phyloP scores from a whole-genome alignment of 2,888 invertebrate species.

The Caenorhabditis sp. region DNA sequence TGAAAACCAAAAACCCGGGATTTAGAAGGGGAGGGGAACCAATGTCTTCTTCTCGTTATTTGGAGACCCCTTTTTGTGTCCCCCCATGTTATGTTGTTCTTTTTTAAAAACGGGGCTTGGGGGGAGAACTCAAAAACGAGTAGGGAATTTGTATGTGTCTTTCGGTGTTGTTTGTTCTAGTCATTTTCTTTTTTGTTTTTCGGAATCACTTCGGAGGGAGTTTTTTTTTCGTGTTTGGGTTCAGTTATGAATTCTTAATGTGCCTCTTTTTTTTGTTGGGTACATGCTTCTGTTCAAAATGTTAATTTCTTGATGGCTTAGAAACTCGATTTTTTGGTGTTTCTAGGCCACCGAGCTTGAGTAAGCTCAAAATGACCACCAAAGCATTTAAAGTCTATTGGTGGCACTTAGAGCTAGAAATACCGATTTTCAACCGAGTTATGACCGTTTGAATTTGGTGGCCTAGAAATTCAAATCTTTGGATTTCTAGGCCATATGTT shows the following conservation, averaged over 20 bases:
- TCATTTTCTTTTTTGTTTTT: not conserved
- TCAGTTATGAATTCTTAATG: not conserved
- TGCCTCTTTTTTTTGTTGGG: not conserved
- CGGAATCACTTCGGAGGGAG: not conserved
- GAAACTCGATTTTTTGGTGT: not conserved
- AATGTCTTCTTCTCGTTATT: constrained; percentile 22
- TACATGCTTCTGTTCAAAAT: too few species aligned
- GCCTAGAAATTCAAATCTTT: not conserved
- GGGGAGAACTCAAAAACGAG: not conserved
- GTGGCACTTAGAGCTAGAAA: not conserved
- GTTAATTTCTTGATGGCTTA: not conserved
- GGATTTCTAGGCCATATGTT: not conserved
- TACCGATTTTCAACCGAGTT: not conserved
- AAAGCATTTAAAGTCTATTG: not conserved
- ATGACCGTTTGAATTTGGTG: not conserved
- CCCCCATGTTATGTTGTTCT: constrained; percentile 13
- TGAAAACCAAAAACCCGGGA: not conserved
- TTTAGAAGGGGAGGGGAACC: constrained; percentile 15
- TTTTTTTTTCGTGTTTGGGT: not conserved
- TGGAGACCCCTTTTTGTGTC: not conserved
- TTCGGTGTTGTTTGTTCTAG: not conserved
- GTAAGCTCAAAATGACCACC: not conserved
- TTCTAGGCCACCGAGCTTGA: not conserved
- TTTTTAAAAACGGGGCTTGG: not conserved
- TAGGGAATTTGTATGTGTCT: not conserved